These are phyloP conservation scores for Neopelma chrysocephalum DNA, from an alignment of 2,797 vertebrate genomes.

Conservation along the genomic window DNA sequence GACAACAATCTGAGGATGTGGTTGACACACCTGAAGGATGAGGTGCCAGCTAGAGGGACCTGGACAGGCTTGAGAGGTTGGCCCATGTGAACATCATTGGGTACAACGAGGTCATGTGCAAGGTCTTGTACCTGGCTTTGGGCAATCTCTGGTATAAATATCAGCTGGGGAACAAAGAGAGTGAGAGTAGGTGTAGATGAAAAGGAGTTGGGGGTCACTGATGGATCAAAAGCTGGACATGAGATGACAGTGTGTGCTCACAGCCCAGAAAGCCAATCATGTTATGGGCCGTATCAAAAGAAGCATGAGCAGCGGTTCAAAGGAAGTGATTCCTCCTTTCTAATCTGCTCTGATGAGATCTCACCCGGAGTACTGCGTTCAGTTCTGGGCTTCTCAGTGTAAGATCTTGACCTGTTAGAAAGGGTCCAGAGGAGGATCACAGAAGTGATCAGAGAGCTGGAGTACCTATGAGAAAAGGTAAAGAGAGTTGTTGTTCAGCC, in stretches of 20 bases:
- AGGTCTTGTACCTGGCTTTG: neutral
- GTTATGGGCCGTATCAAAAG: neutral
- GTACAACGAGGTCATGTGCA: neutral
- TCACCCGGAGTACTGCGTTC: neutral
- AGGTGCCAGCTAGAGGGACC: neutral
- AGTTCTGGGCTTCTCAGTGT: neutral
- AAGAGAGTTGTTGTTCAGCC: neutral
- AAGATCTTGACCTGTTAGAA: neutral
- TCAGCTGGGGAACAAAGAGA: neutral
- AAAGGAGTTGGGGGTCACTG: neutral
- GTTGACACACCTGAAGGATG: neutral
- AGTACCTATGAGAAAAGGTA: neutral
- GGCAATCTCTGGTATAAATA: neutral
- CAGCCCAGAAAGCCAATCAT: neutral
- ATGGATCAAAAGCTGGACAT: neutral
- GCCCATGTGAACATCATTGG: accelerated
- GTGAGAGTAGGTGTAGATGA: neutral
- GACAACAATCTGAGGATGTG: neutral
- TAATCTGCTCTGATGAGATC: neutral
- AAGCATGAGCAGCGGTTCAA: neutral
- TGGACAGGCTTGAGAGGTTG: neutral
- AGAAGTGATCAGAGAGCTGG: neutral
- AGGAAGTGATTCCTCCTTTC: neutral
- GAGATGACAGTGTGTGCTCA: accelerated
- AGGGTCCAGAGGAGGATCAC: neutral